Evolutionary conservation across 2,113 vertebrate genomes (phyloP).

Genomic region (human (Homo sapiens)): GRCh38 chr2:66425501-66426000

Average conservation of each 20-base stretch:
- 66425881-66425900: too few relatives aligned
- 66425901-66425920: not conserved
- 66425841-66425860: not conserved
- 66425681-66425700: slow-evolving; percentile 74
- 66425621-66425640: slow-evolving; percentile 53
- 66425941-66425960: not conserved
- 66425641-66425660: slow-evolving; percentile 53
- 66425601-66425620: not conserved
- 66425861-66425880: not conserved
- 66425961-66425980: not conserved
- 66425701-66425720: slow-evolving; percentile 1
- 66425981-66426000: accelerated
- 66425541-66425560: not conserved
- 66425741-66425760: not conserved
- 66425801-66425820: not conserved
- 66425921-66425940: too few relatives aligned
- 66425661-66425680: slow-evolving; percentile 70
- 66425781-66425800: not conserved
- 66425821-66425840: not conserved
- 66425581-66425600: not conserved
- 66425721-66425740: not conserved
- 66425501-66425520: not conserved
- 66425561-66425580: not conserved
- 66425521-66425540: not conserved
- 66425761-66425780: accelerated